phyloP scores from a whole-genome alignment of 2,888 invertebrate species.

The Alloscopus bannaensis region DNA sequence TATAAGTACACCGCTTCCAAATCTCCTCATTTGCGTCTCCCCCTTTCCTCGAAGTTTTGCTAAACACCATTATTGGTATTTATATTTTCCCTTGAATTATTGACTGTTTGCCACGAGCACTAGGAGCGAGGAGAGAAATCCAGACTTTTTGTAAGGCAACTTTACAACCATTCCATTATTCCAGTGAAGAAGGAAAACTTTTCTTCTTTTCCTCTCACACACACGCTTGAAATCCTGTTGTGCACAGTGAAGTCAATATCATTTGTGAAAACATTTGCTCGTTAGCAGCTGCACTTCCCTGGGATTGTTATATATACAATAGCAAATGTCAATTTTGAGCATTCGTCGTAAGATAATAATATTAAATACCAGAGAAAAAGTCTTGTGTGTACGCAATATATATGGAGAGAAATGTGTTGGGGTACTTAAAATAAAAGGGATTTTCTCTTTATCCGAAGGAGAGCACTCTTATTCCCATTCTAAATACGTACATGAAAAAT shows the following conservation, averaged over 20 bases:
- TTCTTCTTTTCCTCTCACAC: background rate
- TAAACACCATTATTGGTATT: conserved; percentile 2
- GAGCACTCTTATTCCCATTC: too few relatives aligned
- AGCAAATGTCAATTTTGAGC: background rate
- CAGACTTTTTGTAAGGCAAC: too few relatives aligned
- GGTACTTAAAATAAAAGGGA: conserved; percentile 50
- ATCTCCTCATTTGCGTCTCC: too few relatives aligned
- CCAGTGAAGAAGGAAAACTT: too few relatives aligned
- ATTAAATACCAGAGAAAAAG: background rate
- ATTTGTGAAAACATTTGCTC: conserved; percentile 59
- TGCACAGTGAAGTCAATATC: too few relatives aligned
- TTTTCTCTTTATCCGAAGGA: conserved; percentile 53
- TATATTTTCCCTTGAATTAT: conserved; percentile 29
- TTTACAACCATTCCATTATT: too few relatives aligned
- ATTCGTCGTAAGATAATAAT: background rate
- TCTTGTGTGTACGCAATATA: background rate
- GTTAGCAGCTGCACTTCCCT: conserved; percentile 55
- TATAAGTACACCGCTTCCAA: too few relatives aligned
- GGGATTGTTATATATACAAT: background rate
- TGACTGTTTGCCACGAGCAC: conserved; percentile 32
- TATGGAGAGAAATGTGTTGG: conserved; percentile 6
- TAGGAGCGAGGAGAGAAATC: too few relatives aligned
- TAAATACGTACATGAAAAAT: conserved; percentile 1
- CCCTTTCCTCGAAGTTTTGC: too few relatives aligned
- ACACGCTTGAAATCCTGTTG: conserved; percentile 11